These are phyloP conservation scores for Pseudomugil tenellus DNA, from an alignment of 2,797 vertebrate genomes.

Conservation along the genomic window DNA sequence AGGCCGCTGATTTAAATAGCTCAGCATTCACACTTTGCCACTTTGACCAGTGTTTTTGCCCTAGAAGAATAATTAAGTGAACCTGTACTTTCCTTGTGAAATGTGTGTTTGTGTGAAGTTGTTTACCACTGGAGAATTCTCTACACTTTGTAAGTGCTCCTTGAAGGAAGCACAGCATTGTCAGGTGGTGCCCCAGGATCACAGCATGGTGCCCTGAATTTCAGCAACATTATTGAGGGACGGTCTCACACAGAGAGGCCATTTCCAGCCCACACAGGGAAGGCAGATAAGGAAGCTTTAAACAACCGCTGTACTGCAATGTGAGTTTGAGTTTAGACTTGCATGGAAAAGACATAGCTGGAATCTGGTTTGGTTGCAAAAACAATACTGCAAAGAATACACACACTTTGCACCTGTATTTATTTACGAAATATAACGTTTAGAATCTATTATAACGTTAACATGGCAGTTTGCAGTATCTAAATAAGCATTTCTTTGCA, in stretches of 20 bases:
- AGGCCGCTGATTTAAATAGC: slow-evolving; percentile 31
- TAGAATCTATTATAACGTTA: too few species aligned
- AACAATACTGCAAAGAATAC: neutral
- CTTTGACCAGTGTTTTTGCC: slow-evolving; percentile 22
- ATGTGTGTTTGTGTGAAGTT: slow-evolving; percentile 45
- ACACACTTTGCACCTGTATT: neutral
- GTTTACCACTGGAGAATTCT: slow-evolving; percentile 60
- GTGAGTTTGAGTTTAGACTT: slow-evolving; percentile 21
- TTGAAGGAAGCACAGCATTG: slow-evolving; percentile 56
- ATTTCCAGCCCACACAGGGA: slow-evolving; percentile 56
- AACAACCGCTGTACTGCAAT: slow-evolving; percentile 40
- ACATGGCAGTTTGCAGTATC: neutral
- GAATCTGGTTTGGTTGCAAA: neutral
- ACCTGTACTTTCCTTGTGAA: slow-evolving; percentile 22
- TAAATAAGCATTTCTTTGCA: slow-evolving; percentile 2
- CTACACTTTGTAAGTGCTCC: slow-evolving; percentile 48
- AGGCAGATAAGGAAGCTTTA: slow-evolving; percentile 47
- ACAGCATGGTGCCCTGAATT: slow-evolving; percentile 56
- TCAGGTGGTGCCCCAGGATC: slow-evolving; percentile 64
- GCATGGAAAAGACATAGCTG: slow-evolving; percentile 21
- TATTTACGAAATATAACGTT: neutral
- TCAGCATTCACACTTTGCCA: slow-evolving; percentile 24
- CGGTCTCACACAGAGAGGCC: slow-evolving; percentile 55
- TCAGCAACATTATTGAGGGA: slow-evolving; percentile 59
- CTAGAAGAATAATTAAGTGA: slow-evolving; percentile 13